phyloP scores from a whole-genome alignment of 2,113 vertebrate species.

The Sceloporus undulatus region DNA sequence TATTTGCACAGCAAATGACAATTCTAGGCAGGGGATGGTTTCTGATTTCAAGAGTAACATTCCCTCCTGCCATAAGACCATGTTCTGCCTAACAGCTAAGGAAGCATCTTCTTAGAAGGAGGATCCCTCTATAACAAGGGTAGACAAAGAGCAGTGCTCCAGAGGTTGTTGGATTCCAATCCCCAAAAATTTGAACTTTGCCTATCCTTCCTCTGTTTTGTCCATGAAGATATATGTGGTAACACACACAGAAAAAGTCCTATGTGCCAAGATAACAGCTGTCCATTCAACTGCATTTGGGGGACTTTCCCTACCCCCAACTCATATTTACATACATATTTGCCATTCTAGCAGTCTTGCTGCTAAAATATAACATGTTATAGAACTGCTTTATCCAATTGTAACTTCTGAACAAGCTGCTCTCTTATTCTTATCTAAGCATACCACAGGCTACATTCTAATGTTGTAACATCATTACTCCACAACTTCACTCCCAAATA shows the following conservation, averaged over 20 bases:
- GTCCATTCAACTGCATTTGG: background rate
- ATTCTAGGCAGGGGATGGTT: background rate
- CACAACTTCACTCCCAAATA: constrained; percentile 48
- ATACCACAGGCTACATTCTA: constrained; percentile 41
- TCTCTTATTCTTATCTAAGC: constrained; percentile 39
- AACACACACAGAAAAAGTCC: background rate
- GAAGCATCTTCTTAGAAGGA: background rate
- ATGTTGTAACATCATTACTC: constrained; percentile 43
- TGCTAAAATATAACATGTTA: background rate
- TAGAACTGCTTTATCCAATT: accelerated
- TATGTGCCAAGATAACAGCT: background rate
- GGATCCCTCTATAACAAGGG: too few relatives aligned
- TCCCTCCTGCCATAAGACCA: background rate
- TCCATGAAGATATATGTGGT: background rate
- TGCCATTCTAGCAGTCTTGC: background rate
- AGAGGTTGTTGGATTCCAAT: too few relatives aligned
- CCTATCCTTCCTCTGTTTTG: background rate
- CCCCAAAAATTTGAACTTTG: background rate
- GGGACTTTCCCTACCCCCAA: background rate
- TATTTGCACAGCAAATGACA: background rate
- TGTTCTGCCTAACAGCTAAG: background rate
- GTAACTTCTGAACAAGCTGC: constrained; percentile 51
- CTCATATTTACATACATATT: background rate
- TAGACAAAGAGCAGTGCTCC: too few relatives aligned
- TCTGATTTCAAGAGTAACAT: background rate